Evolutionary conservation across 2,888 invertebrate species (phyloP), one percentile per base, ranked within the genome.

Genomic region (Eupeodes latifasciatus): DNA sequence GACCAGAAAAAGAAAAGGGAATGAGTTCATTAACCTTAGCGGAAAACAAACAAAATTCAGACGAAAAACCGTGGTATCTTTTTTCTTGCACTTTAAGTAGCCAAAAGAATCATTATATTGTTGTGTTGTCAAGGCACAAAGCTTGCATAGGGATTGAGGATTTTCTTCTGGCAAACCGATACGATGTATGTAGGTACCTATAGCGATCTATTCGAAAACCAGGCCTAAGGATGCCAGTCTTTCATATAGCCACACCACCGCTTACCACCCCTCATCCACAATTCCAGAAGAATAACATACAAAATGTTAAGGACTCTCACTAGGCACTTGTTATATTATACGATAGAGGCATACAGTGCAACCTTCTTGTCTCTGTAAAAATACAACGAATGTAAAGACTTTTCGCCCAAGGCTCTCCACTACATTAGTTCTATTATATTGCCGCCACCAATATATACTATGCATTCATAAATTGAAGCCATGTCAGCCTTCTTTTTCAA

Each of bases 121-220:
- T 72, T 72, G 72, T 72, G 72, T 66, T 72, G 66, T 34, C 55
- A 61, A 40, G 49, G 47, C 67, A 57, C 47, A 55, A 19, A 27
- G 62, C 16, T 34, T 10, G 62, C 19, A 19, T n/a, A 69, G 34
- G 64, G 49, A 61, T 51, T 16, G 12, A 72, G 44, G 9, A 40
- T 59, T 47, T 85, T 85, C 61, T 81, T 66, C 81, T 81, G 77
- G 72, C 72, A 77, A 66, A 81, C 64, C 44, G 12, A 61, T 81
- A 47, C 16, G 3, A 27, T 27, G 27, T 27, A 27, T 1, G 44
- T 49, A n/a, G n/a, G n/a, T n/a, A n/a, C n/a, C n/a, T n/a, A 34
- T 49, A 5, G 27, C 1, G 36, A 19, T 64, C 19, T 74, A 59
- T 49, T 53, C 34, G 0, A 53, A 69, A 36, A 53, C 16, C 2